Percentiles rank a stretch among this genome's conserved stretches.
These are phyloP conservation scores for Lottia gigantea DNA, from an alignment of 2,888 invertebrate species.

Conservation along the genomic window DNA sequence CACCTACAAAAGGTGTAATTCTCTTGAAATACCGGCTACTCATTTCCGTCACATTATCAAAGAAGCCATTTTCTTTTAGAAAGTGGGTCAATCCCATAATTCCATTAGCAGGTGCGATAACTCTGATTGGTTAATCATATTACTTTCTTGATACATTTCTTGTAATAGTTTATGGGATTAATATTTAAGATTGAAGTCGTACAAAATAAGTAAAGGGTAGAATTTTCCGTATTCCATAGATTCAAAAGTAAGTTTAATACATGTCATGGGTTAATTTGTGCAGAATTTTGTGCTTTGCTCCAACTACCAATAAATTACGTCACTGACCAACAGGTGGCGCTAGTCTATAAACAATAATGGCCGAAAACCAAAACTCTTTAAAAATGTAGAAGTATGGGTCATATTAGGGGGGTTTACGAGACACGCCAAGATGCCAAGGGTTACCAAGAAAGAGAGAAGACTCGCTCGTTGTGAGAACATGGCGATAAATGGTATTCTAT, in stretches of 20 bases:
- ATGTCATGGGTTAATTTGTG: too few species aligned
- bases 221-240: too few species aligned
- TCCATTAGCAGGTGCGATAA: constrained; percentile 30
- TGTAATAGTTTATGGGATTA: too few species aligned
- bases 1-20: constrained; percentile 16
- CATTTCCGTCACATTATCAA: constrained; percentile 28
- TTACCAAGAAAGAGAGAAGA: not conserved
- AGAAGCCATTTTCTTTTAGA: constrained; percentile 63
- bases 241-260: too few species aligned
- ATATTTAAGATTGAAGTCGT: too few species aligned
- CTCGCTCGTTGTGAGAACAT: not conserved
- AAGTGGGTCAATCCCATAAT: constrained; percentile 67
- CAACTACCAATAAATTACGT: too few species aligned
- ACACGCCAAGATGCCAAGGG: not conserved
- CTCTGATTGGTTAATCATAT: constrained; percentile 8
- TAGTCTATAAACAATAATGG: not conserved
- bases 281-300: too few species aligned
- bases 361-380: not conserved
- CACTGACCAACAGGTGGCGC: not conserved
- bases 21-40: constrained; percentile 23
- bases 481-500: not conserved
- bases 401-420: too few species aligned
- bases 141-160: too few species aligned
- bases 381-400: not conserved
- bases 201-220: too few species aligned